Conservation (phyloP, 2,797 vertebrate genomes). For the Pagetopsis macropterus region DNA sequence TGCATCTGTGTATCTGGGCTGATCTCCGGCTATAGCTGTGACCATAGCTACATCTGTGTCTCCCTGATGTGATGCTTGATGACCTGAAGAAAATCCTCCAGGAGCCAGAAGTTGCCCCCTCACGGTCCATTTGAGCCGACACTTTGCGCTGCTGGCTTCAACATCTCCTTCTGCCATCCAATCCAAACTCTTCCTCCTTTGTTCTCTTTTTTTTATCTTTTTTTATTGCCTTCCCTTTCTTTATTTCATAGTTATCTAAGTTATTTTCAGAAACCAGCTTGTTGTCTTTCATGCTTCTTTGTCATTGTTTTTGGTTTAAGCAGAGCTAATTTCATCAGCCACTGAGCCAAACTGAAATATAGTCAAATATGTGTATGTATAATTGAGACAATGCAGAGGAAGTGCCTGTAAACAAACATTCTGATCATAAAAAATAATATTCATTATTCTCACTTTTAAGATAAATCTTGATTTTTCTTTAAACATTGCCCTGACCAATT, state of each 20-base stretch:
- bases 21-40: constrained; percentile 17
- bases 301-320: neutral
- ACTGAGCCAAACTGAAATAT: too few species aligned
- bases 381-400: neutral
- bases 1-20: constrained; percentile 18
- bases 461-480: neutral
- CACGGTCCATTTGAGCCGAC: constrained; percentile 67
- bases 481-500: neutral
- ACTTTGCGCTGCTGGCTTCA: constrained; percentile 49
- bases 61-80: constrained; percentile 73
- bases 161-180: constrained; percentile 43
- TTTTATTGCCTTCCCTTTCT: neutral
- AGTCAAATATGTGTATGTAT: too few species aligned
- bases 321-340: too few species aligned
- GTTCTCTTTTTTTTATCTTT: neutral
- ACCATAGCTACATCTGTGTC: constrained; percentile 40
- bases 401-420: neutral
- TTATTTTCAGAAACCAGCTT: neutral
- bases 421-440: neutral
- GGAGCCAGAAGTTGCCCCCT: constrained; percentile 63
- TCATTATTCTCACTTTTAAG: neutral
- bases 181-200: constrained; percentile 15
- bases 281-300: neutral
- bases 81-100: constrained; percentile 70
- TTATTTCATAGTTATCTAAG: neutral